Evolutionary conservation across 2,888 invertebrate species (phyloP).

Genomic region (Stenodera caucasica): DNA sequence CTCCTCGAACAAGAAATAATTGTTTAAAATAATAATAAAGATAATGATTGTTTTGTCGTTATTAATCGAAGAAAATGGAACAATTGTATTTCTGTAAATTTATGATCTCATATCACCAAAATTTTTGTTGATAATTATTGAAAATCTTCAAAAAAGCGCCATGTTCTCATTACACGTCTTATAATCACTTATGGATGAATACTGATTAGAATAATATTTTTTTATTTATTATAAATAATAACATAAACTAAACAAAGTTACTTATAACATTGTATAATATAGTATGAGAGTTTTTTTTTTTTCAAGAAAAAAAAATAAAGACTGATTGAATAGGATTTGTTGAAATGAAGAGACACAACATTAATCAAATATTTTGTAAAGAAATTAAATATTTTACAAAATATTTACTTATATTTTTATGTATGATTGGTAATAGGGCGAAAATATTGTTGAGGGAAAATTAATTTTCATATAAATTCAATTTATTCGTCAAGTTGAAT

Average conservation of each 20-base stretch:
- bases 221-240: conserved; percentile 46
- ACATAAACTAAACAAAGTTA: too few relatives aligned
- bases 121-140: conserved; percentile 19
- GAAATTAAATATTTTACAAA: conserved; percentile 17
- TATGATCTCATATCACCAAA: conserved; percentile 37
- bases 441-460: conserved; percentile 16
- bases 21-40: conserved; percentile 24
- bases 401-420: conserved; percentile 27
- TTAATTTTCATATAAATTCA: conserved; percentile 21
- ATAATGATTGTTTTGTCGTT: conserved; percentile 21
- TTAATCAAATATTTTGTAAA: conserved; percentile 35
- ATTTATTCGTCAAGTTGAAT: conserved; percentile 34
- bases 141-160: too few relatives aligned
- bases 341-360: conserved; percentile 24
- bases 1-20: conserved; percentile 39
- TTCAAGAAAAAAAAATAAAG: conserved; percentile 47
- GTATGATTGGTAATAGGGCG: too few relatives aligned
- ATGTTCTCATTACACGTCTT: conserved; percentile 32
- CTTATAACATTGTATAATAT: too few relatives aligned
- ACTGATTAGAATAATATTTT: conserved; percentile 49
- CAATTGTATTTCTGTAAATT: conserved; percentile 31
- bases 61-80: conserved; percentile 10
- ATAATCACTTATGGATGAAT: conserved; percentile 37
- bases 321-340: conserved; percentile 51
- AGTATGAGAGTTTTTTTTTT: too few relatives aligned